These are phyloP conservation scores for Aramus guarauna DNA, from an alignment of 2,113 vertebrate species.

Conservation along the genomic window DNA sequence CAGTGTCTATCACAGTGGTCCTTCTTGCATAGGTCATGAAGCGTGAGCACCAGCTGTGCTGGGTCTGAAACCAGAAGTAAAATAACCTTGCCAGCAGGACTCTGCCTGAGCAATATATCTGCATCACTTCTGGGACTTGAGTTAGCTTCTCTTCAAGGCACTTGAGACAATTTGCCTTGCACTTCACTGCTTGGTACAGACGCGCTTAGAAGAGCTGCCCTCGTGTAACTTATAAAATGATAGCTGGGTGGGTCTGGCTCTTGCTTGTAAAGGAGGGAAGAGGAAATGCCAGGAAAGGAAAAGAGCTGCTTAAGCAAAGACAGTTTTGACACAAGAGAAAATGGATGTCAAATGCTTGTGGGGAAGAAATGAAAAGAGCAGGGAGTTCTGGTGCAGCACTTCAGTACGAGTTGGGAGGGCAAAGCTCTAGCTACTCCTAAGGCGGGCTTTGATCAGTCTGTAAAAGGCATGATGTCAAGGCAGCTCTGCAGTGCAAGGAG, in stretches of 20 bases:
- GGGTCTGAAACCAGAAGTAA: not conserved
- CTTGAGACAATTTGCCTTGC: constrained; percentile 43
- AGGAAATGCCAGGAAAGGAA: not conserved
- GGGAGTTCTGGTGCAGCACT: fast-evolving
- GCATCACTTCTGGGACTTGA: not conserved
- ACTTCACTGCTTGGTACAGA: constrained; percentile 1
- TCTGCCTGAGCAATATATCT: not conserved
- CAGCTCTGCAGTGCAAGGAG: not conserved
- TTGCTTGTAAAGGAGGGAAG: not conserved
- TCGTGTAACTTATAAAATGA: not conserved
- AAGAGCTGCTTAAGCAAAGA: not conserved
- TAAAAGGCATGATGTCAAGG: not conserved
- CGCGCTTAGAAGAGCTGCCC: not conserved
- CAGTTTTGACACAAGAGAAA: not conserved
- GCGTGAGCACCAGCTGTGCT: fast-evolving
- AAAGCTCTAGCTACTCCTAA: not conserved
- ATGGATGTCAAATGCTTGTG: not conserved
- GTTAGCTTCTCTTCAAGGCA: constrained; percentile 24
- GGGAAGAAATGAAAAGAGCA: not conserved
- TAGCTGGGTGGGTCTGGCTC: not conserved
- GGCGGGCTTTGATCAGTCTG: not conserved
- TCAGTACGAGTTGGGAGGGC: not conserved
- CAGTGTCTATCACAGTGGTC: not conserved
- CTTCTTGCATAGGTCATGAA: not conserved
- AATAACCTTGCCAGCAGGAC: not conserved